Conservation (phyloP, 1,140 invertebrate species). For the Mesaphorura yosii region DNA sequence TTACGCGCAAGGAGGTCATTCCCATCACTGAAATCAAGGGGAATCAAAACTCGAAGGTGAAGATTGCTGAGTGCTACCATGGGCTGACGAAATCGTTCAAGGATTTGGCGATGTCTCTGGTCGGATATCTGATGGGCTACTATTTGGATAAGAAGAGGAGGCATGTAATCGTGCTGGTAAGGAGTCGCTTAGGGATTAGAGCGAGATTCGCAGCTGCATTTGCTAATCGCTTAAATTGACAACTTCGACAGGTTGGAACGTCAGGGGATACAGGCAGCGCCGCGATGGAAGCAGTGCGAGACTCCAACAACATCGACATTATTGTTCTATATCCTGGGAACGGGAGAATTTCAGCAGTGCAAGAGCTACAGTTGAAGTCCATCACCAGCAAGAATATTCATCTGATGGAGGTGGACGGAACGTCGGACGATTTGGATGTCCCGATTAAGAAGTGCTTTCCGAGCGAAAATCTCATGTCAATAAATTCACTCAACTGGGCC, state of each 20-base stretch:
- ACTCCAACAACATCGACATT: conserved; percentile 37
- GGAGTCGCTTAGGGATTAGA: too few species aligned
- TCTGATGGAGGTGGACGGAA: conserved; percentile 39
- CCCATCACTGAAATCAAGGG: neutral
- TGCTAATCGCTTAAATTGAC: conserved; percentile 14
- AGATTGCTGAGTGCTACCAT: conserved; percentile 40
- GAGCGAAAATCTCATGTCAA: conserved; percentile 35
- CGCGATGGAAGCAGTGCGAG: conserved; percentile 39
- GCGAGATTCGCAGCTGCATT: too few species aligned
- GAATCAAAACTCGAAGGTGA: neutral
- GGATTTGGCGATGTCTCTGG: conserved; percentile 39
- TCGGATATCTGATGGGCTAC: conserved; percentile 39
- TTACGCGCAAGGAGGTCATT: neutral
- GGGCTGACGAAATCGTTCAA: conserved; percentile 40
- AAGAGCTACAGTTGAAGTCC: conserved; percentile 43
- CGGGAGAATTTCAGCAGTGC: conserved; percentile 37
- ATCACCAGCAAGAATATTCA: conserved; percentile 39
- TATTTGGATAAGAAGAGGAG: conserved; percentile 37
- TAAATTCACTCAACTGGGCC: conserved; percentile 44
- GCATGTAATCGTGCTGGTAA: conserved; percentile 33
- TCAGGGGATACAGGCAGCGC: conserved; percentile 45
- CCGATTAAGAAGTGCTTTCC: conserved; percentile 38
- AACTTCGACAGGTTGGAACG: conserved; percentile 38
- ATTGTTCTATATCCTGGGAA: conserved; percentile 41
- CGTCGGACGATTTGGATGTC: conserved; percentile 41